phyloP scores from a whole-genome alignment of 2,888 invertebrate species.

The Bembecia ichneumoniformis region DNA sequence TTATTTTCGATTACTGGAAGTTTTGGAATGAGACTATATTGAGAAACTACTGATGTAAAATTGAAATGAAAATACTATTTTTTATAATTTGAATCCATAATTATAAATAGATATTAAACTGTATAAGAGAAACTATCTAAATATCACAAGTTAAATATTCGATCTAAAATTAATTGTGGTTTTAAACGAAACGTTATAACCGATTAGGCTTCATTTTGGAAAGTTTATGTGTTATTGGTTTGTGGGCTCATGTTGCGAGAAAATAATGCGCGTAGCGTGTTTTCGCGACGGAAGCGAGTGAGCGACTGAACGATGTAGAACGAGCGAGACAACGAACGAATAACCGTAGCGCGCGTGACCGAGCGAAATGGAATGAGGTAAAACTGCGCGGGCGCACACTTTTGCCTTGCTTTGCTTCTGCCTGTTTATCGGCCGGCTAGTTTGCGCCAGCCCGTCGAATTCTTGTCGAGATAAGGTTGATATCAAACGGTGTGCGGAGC shows the following conservation, averaged over 20 bases:
- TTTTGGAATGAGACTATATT: conserved; percentile 71
- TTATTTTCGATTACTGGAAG: conserved; percentile 43
- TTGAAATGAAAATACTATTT: conserved; percentile 35
- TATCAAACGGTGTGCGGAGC: conserved; percentile 27
- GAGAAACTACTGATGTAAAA: conserved; percentile 61
- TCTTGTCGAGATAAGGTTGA: conserved; percentile 63
- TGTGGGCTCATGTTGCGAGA: conserved; percentile 62
- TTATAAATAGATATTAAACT: conserved; percentile 60
- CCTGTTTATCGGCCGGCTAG: conserved; percentile 53
- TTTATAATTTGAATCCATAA: conserved; percentile 56
- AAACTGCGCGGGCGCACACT: conserved; percentile 68
- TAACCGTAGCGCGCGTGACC: conserved; percentile 34
- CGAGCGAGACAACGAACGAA: conserved; percentile 40
- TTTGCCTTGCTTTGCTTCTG: conserved; percentile 40
- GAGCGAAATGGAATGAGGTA: conserved; percentile 59
- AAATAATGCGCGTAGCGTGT: conserved; percentile 46
- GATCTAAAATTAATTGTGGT: conserved; percentile 60
- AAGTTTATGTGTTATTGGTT: conserved; percentile 69
- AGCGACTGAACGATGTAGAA: conserved; percentile 51
- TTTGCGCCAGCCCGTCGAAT: conserved; percentile 23
- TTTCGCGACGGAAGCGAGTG: conserved; percentile 56
- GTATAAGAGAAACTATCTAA: conserved; percentile 57
- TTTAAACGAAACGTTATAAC: conserved; percentile 66
- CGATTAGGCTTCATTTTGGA: conserved; percentile 70
- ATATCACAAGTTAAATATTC: conserved; percentile 71